Evolutionary conservation across 2,888 invertebrate genomes (phyloP).

Genomic region (Zygothrica quintamaculata): DNA sequence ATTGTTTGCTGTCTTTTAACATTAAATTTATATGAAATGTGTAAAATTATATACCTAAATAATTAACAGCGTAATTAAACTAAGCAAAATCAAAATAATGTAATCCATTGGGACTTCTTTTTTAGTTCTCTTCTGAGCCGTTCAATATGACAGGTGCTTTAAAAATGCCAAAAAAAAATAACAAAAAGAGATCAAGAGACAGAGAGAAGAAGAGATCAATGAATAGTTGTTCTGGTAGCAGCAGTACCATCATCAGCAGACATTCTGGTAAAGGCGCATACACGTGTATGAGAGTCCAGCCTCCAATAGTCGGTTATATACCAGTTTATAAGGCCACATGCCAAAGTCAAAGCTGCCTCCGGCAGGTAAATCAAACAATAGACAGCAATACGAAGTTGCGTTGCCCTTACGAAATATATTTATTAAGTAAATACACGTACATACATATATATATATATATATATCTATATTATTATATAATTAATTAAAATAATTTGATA

Average conservation of each 20-base stretch:
- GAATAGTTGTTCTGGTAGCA: no score
- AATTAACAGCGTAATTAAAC: conserved; percentile 35
- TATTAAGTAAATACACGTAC: no score
- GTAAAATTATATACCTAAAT: conserved; percentile 31
- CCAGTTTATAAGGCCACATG: conserved; percentile 45
- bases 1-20: conserved; percentile 37
- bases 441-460: no score
- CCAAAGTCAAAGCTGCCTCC: conserved; percentile 40
- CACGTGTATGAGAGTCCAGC: conserved; percentile 33
- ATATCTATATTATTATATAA: no score
- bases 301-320: conserved; percentile 29
- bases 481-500: no score
- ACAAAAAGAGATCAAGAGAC: neutral
- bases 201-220: neutral
- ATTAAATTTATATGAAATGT: conserved; percentile 43
- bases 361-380: conserved; percentile 25
- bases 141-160: conserved; percentile 33
- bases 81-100: conserved; percentile 13
- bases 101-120: no score
- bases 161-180: neutral
- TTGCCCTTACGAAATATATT: conserved; percentile 23
- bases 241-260: neutral
- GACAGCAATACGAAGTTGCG: conserved; percentile 7
- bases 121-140: no score
- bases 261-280: neutral